Percentiles rank a stretch among this genome's conserved stretches.
Conservation (phyloP, 2,888 invertebrate genomes). For the Lasiommata megera region DNA sequence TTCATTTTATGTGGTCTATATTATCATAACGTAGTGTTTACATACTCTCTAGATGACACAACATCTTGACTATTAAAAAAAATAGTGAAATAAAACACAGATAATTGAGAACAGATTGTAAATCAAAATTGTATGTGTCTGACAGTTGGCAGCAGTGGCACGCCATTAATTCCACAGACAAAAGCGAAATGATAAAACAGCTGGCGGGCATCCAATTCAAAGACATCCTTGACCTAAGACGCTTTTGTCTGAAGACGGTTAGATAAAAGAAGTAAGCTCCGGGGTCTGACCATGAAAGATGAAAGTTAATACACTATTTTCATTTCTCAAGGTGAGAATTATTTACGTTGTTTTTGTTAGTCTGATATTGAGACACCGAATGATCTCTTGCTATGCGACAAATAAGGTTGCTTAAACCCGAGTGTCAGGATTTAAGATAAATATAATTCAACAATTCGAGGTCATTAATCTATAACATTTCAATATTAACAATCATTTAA, state of each 20-base stretch:
- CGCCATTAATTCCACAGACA: slow-evolving; percentile 29
- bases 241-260: slow-evolving; percentile 36
- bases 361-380: slow-evolving; percentile 19
- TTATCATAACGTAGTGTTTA: too few species aligned
- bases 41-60: too few species aligned
- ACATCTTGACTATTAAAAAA: too few species aligned
- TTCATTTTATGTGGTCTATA: too few species aligned
- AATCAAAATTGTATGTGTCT: slow-evolving; percentile 17
- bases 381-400: slow-evolving; percentile 3
- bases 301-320: slow-evolving; percentile 38
- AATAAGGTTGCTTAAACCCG: background rate
- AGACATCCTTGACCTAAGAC: slow-evolving; percentile 52
- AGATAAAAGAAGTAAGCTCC: slow-evolving; percentile 26
- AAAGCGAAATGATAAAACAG: slow-evolving; percentile 25
- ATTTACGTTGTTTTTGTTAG: slow-evolving; percentile 20
- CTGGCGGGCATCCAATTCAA: slow-evolving; percentile 49
- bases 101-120: background rate
- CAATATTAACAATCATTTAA: too few species aligned
- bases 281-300: slow-evolving; percentile 38
- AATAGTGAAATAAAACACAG: background rate
- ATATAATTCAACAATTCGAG: too few species aligned
- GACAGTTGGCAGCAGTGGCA: slow-evolving; percentile 22
- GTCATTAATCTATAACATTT: too few species aligned
- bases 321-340: slow-evolving; percentile 35
- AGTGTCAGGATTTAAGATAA: background rate